Percentiles rank a stretch among this genome's conserved stretches.
Conservation (phyloP, 2,888 invertebrate genomes). For the Lysandra coridon region DNA sequence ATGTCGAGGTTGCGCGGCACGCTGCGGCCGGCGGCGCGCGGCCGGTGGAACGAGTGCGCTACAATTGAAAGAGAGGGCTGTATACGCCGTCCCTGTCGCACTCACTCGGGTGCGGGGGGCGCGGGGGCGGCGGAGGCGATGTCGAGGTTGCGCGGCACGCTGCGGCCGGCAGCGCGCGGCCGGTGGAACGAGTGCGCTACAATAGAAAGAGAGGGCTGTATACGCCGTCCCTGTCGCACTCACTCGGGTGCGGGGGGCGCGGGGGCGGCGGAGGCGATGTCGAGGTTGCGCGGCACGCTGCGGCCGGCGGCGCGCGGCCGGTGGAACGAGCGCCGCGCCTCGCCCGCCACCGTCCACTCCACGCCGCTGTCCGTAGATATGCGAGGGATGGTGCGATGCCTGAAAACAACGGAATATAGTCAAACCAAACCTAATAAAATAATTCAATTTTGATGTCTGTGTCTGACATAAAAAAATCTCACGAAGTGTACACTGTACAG, state of each 20-base stretch:
- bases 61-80: too few relatives aligned
- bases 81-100: not conserved
- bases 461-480: too few relatives aligned
- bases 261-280: constrained; percentile 56
- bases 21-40: constrained; percentile 63
- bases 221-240: not conserved
- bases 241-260: constrained; percentile 30
- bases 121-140: constrained; percentile 51
- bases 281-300: constrained; percentile 79
- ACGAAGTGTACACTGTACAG: too few relatives aligned
- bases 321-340: constrained; percentile 74
- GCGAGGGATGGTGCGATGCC: constrained; percentile 75
- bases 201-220: too few relatives aligned
- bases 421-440: not conserved
- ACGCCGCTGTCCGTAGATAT: constrained; percentile 52
- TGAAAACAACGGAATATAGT: constrained; percentile 40
- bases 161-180: constrained; percentile 62
- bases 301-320: constrained; percentile 61
- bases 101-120: constrained; percentile 29
- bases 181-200: constrained; percentile 68
- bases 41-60: constrained; percentile 68
- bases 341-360: constrained; percentile 58
- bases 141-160: constrained; percentile 79
- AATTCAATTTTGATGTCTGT: too few relatives aligned
- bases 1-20: constrained; percentile 80